Conservation (phyloP, 1,140 invertebrate genomes). For the Scaptodrosophila lebanonensis region DNA sequence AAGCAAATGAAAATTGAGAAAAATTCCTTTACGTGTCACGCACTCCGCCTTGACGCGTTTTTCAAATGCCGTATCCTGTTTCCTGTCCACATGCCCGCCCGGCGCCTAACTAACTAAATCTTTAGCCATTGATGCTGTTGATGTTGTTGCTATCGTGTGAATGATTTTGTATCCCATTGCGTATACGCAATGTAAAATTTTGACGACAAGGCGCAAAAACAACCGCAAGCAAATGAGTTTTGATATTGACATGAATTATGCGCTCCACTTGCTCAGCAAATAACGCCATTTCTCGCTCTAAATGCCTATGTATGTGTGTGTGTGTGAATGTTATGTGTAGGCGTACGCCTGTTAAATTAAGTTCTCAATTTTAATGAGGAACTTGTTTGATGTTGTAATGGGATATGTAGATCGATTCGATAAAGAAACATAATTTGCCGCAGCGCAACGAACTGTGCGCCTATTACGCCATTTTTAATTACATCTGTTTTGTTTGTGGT, state of each 20-base stretch:
- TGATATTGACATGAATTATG: conserved; percentile 69
- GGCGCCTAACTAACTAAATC: neutral
- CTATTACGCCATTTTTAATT: too few relatives aligned
- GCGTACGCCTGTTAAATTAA: conserved; percentile 25
- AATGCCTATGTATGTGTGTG: neutral
- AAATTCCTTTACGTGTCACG: too few relatives aligned
- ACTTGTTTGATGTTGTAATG: too few relatives aligned
- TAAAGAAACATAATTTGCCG: too few relatives aligned
- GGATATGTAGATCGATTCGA: too few relatives aligned
- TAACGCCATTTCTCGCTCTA: conserved; percentile 7
- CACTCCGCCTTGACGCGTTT: neutral
- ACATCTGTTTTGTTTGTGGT: too few relatives aligned
- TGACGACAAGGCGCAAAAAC: conserved; percentile 33
- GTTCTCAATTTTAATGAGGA: conserved; percentile 40
- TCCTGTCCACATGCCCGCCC: neutral
- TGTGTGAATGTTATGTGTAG: neutral
- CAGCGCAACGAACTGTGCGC: too few relatives aligned
- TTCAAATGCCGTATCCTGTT: conserved; percentile 13
- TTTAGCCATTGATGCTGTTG: conserved; percentile 9
- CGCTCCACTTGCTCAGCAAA: conserved; percentile 55
- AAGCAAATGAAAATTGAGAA: too few relatives aligned
- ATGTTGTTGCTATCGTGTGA: conserved; percentile 37
- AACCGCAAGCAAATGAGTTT: conserved; percentile 71
- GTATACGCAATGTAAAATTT: conserved; percentile 6
- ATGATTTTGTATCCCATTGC: conserved; percentile 39